A percentile compares a stretch with the other conserved stretches of the same genome.
These are phyloP conservation scores for Sarcophaga rosellei DNA, from an alignment of 2,888 invertebrate genomes.

Conservation along the genomic window DNA sequence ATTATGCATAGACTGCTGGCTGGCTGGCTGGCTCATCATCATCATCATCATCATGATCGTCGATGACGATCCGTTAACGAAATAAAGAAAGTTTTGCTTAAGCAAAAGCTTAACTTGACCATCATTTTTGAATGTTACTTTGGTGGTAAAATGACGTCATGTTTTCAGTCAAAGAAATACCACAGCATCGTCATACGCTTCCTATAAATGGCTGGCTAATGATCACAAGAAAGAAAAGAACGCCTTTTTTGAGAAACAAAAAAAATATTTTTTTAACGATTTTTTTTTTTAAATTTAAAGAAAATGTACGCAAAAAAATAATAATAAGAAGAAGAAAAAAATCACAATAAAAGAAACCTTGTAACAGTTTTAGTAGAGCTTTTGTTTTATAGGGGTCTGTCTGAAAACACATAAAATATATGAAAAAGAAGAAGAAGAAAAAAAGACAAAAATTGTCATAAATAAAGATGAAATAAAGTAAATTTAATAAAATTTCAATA, in stretches of 20 bases:
- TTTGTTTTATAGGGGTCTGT: conserved; percentile 3
- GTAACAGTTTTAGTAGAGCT: conserved; percentile 35
- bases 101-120: not conserved
- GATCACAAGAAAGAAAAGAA: not conserved
- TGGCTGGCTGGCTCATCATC: too few species aligned
- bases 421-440: not conserved
- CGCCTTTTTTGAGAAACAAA: not conserved
- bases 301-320: conserved; percentile 4
- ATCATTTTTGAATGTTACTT: not conserved
- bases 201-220: too few species aligned
- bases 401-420: not conserved
- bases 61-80: not conserved
- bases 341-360: conserved; percentile 32
- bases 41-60: not conserved
- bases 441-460: conserved; percentile 3
- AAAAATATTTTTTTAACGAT: not conserved
- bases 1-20: too few species aligned
- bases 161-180: not conserved
- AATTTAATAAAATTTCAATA: not conserved
- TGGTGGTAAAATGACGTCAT: conserved; percentile 40
- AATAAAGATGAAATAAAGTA: not conserved
- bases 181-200: too few species aligned
- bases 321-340: conserved; percentile 20
- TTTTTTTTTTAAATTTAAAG: not conserved
- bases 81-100: conserved; percentile 28